Conservation (phyloP, 2,113 vertebrate genomes). For the Bettongia penicillata region DNA sequence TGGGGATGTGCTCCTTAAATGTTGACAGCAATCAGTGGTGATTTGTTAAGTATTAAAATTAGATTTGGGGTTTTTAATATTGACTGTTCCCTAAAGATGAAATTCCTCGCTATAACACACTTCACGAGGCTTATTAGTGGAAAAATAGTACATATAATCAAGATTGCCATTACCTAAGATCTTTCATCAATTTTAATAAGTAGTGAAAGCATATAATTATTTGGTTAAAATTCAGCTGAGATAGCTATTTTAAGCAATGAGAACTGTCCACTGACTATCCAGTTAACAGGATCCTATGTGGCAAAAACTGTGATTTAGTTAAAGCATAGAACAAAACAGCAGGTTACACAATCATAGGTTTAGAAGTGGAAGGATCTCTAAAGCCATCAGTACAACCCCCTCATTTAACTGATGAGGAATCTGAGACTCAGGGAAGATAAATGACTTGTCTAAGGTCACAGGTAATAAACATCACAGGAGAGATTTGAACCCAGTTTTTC, state of each 20-base stretch:
- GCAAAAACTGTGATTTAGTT: neutral
- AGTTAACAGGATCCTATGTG: neutral
- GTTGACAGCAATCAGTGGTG: neutral
- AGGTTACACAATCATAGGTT: neutral
- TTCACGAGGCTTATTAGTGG: constrained; percentile 1
- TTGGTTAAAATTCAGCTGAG: neutral
- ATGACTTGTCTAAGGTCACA: neutral
- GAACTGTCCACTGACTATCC: neutral
- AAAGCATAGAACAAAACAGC: neutral
- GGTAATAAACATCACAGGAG: neutral
- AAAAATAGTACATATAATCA: constrained; percentile 10
- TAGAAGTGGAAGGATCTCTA: neutral
- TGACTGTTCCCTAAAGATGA: neutral
- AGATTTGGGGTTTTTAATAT: neutral
- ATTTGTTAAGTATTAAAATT: constrained; percentile 9
- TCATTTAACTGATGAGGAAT: neutral
- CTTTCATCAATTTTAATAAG: neutral
- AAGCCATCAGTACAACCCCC: neutral
- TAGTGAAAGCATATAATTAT: neutral
- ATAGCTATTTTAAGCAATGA: no score
- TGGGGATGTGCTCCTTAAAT: neutral
- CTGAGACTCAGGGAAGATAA: neutral
- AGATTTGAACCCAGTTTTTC: neutral
- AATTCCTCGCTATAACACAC: constrained; percentile 32
- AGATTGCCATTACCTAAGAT: neutral